These are phyloP conservation scores for Eilema sororculum DNA, from an alignment of 2,888 invertebrate species.

Conservation along the genomic window DNA sequence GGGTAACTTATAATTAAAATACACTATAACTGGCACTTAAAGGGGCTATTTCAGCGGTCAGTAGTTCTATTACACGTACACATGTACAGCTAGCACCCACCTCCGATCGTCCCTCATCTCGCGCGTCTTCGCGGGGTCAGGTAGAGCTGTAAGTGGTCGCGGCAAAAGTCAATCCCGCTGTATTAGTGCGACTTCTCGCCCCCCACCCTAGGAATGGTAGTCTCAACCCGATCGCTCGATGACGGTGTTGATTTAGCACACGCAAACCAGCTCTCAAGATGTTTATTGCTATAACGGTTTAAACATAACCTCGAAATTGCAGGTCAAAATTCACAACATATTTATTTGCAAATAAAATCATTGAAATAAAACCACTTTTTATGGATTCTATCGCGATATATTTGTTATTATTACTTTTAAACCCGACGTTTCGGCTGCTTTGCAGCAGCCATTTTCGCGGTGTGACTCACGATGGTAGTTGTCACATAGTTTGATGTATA, in stretches of 20 bases:
- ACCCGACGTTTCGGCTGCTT: no score
- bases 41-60: neutral
- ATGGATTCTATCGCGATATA: no score
- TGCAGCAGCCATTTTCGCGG: no score
- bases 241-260: slow-evolving; percentile 54
- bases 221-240: slow-evolving; percentile 15
- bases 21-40: neutral
- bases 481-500: no score
- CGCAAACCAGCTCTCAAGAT: slow-evolving; percentile 30
- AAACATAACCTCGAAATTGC: no score
- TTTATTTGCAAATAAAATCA: no score
- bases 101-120: neutral
- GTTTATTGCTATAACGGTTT: slow-evolving; percentile 19
- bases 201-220: slow-evolving; percentile 23
- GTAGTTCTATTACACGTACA: neutral
- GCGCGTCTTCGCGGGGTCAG: slow-evolving; percentile 30
- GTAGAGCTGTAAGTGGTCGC: slow-evolving; percentile 55
- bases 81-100: neutral
- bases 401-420: no score
- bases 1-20: neutral
- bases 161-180: slow-evolving; percentile 62
- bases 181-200: slow-evolving; percentile 49
- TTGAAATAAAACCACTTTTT: no score
- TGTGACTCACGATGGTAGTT: no score
- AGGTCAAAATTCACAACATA: no score